phyloP scores from a whole-genome alignment of 2,797 vertebrate genomes.

The Calcarius lapponicus region DNA sequence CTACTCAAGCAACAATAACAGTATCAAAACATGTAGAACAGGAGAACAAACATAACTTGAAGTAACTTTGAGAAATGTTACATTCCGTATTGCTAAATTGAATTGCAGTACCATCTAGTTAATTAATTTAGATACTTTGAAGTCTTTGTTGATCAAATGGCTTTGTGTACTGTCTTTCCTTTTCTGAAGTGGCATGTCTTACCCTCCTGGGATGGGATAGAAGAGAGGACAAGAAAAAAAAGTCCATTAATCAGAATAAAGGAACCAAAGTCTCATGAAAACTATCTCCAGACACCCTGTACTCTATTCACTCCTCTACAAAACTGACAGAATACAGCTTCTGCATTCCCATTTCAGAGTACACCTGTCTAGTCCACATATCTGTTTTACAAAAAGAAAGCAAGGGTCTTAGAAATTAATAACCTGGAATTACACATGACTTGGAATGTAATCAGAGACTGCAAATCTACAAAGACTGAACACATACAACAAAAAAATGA shows the following conservation, averaged over 20 bases:
- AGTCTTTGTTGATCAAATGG: conserved; percentile 65
- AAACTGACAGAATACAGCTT: neutral
- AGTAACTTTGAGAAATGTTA: neutral
- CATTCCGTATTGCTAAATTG: neutral
- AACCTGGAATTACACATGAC: neutral
- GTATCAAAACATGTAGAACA: conserved; percentile 7
- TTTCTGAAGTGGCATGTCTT: conserved; percentile 76
- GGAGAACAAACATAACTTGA: neutral
- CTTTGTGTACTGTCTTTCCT: conserved; percentile 76
- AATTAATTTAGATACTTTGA: conserved; percentile 13
- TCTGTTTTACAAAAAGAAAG: neutral
- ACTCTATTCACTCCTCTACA: neutral
- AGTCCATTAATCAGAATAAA: neutral
- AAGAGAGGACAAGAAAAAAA: neutral
- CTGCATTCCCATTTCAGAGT: neutral
- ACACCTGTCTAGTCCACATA: accelerated
- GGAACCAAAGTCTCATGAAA: neutral
- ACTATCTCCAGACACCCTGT: neutral
- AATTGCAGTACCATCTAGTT: conserved; percentile 7
- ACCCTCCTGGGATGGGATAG: conserved; percentile 67
- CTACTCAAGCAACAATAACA: conserved; percentile 36
- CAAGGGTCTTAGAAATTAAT: neutral
- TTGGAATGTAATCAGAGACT: neutral
- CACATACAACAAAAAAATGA: neutral
- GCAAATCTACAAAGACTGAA: neutral